Evolutionary conservation across 2,888 invertebrate species (phyloP), one percentile per base, ranked within the genome.

Genomic region (Andrena trimmerana): DNA sequence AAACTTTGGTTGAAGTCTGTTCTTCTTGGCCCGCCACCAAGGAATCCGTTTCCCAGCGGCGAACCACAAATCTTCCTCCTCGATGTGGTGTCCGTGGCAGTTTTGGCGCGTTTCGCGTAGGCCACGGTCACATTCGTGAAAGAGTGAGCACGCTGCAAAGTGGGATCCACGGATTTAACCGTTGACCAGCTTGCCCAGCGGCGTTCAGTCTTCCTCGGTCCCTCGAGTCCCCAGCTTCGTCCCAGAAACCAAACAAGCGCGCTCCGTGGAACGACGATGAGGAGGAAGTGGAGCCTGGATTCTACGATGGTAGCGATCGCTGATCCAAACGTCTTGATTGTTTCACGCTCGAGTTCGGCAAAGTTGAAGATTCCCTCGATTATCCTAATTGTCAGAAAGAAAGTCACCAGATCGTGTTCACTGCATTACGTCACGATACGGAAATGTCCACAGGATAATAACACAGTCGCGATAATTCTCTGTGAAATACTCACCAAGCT

Each of bases 251-350:
- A n/a, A 42, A 54, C 7, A 54, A 24, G 4, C 57, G 10, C 27
- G 57, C 24, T 24, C 54, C 24, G 52, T 7, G 8, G 67, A 8
- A 52, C 31, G 8, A n/a, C 31, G 29, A 90, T 87, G 88, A 77
- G 89, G 54, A 89, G 92, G 66, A 92, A 92, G 86, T 91, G 88
- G 85, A 92, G 92, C 72, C 88, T 91, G 33, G 92, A 92, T 71
- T 92, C 92, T 24, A 89, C 85, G 82, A 91, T 92, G 92, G 91
- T 91, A 88, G 7, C 54, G 3, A 10, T 31, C 13, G 5, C 16
- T 4, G 20, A 54, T 29, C 2, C 7, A 5, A 8, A 54, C 24
- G 8, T 20, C 54, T 54, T 10, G 54, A 8, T n/a, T 52, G 20
- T n/a, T 6, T 52, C 50, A 2, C n/a, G n/a, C 50, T 50, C 50